These are phyloP conservation scores for Pyxicephalus adspersus DNA, from an alignment of 2,113 vertebrate genomes.

Conservation along the genomic window DNA sequence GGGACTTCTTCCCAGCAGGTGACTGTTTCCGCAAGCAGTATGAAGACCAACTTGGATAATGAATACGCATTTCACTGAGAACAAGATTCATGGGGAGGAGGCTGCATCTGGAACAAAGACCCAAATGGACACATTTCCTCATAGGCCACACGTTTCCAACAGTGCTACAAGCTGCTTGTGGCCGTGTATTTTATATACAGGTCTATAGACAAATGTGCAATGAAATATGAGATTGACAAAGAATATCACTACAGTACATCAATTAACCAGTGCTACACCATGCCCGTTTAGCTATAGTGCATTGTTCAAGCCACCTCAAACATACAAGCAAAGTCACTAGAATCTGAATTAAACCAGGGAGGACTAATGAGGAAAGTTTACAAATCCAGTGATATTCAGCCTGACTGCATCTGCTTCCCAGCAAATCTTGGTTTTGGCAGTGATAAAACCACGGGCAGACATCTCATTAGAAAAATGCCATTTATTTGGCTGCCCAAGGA, in stretches of 20 bases:
- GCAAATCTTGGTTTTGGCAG: conserved; percentile 9
- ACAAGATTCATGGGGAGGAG: conserved; percentile 1
- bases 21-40: conserved; percentile 99
- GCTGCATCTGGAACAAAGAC: not conserved
- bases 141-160: conserved; percentile 18
- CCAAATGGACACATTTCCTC: conserved; percentile 23
- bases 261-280: conserved; percentile 32
- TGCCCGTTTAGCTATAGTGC: conserved; percentile 40
- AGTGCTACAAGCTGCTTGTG: not conserved
- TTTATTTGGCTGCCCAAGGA: not conserved
- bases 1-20: conserved; percentile 98
- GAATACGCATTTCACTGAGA: not conserved
- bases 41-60: conserved; percentile 92
- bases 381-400: conserved; percentile 25
- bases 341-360: conserved; percentile 1
- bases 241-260: conserved; percentile 41
- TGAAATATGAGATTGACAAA: conserved; percentile 22
- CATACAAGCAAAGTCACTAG: not conserved
- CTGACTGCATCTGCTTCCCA: conserved; percentile 43
- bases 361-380: conserved; percentile 20
- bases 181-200: not conserved
- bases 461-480: conserved; percentile 15
- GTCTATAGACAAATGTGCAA: conserved; percentile 40
- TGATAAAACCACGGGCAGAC: conserved; percentile 30
- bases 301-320: conserved; percentile 33